Evolutionary conservation across 1,140 invertebrate genomes (phyloP).

Genomic region (Myzus persicae): DNA sequence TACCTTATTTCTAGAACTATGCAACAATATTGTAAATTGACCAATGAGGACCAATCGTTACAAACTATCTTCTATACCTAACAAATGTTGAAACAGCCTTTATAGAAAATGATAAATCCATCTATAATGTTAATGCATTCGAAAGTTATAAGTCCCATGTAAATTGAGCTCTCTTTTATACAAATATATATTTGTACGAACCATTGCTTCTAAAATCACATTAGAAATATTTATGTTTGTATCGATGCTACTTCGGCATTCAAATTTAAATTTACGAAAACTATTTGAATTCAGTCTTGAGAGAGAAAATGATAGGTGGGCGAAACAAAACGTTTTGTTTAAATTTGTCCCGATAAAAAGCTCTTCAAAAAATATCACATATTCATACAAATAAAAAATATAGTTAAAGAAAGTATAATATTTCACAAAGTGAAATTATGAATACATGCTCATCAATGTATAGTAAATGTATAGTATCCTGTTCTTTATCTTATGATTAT

Average conservation of each 20-base stretch:
- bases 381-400: background rate
- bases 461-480: background rate
- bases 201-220: background rate
- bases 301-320: background rate
- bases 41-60: background rate
- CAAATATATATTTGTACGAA: background rate
- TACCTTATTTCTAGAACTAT: background rate
- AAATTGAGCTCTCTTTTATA: background rate
- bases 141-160: background rate
- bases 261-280: background rate
- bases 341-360: background rate
- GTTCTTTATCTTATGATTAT: background rate
- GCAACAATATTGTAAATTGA: background rate
- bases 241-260: background rate
- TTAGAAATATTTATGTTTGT: background rate
- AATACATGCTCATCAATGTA: background rate
- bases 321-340: background rate
- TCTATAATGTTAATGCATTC: background rate
- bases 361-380: background rate
- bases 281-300: background rate
- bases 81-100: background rate
- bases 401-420: background rate
- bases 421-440: background rate
- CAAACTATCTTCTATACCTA: background rate
- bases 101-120: background rate